Evolutionary conservation across 1,140 invertebrate species (phyloP).

Genomic region (Drosophila dunni): DNA sequence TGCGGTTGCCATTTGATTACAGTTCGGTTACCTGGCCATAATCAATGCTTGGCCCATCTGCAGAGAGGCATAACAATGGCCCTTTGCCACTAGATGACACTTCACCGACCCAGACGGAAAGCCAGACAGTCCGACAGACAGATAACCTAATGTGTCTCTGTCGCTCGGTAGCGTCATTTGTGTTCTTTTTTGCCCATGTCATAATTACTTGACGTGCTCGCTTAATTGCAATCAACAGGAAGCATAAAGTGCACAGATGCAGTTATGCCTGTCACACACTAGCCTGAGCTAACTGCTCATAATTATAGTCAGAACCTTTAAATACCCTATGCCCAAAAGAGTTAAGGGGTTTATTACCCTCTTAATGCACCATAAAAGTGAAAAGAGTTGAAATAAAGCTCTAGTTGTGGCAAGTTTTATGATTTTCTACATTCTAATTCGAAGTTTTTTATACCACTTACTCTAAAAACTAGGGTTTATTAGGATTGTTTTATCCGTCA

Average conservation of each 20-base stretch:
- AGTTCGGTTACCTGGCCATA: constrained; percentile 23
- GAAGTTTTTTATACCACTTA: too few species aligned
- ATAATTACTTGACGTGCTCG: constrained; percentile 65
- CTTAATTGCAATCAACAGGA: constrained; percentile 66
- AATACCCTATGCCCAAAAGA: constrained; percentile 5
- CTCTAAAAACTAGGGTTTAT: too few species aligned
- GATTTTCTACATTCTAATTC: background rate
- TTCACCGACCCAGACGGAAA: constrained; percentile 19
- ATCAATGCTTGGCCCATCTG: constrained; percentile 21
- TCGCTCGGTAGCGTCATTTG: constrained; percentile 29
- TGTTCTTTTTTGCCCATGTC: constrained; percentile 55
- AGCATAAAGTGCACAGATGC: constrained; percentile 48
- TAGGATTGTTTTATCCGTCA: too few species aligned
- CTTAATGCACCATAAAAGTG: background rate
- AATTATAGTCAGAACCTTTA: constrained; percentile 46
- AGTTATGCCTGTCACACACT: constrained; percentile 34
- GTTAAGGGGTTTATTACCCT: background rate
- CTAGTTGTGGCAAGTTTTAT: background rate
- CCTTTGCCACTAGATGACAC: constrained; percentile 29
- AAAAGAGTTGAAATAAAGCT: background rate
- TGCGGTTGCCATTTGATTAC: constrained; percentile 23
- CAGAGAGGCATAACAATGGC: constrained; percentile 33
- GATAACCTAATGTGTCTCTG: constrained; percentile 11
- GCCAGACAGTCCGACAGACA: constrained; percentile 3
- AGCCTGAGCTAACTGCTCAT: constrained; percentile 33